Conservation (phyloP, 2,888 invertebrate genomes). For the Polymixis lichenea region DNA sequence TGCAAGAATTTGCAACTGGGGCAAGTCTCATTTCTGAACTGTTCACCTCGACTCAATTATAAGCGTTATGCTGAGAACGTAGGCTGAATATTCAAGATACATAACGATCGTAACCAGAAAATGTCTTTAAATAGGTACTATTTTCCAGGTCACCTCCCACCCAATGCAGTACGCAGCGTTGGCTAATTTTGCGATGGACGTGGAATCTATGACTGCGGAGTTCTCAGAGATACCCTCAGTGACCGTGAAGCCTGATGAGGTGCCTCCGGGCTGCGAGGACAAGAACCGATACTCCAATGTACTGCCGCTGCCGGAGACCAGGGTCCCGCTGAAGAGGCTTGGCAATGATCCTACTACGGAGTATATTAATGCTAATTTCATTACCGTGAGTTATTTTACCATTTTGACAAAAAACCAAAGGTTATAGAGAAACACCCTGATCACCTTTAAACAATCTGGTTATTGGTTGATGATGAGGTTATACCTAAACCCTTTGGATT, state of each 20-base stretch:
- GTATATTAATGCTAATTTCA: constrained; percentile 98
- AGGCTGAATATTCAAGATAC: too few relatives aligned
- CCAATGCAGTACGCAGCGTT: constrained; percentile 95
- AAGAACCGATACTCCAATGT: constrained; percentile 98
- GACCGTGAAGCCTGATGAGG: constrained; percentile 94
- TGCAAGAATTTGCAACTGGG: too few relatives aligned
- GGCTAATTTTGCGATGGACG: constrained; percentile 93
- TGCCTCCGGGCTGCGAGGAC: constrained; percentile 96
- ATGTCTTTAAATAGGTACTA: too few relatives aligned
- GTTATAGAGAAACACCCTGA: too few relatives aligned
- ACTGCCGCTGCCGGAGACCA: constrained; percentile 97
- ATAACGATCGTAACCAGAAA: too few relatives aligned
- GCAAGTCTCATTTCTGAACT: too few relatives aligned
- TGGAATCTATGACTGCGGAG: constrained; percentile 94
- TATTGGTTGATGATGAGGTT: too few relatives aligned
- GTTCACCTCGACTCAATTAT: too few relatives aligned
- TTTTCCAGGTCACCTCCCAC: constrained; percentile 91
- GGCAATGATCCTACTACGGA: constrained; percentile 95
- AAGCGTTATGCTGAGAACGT: too few relatives aligned
- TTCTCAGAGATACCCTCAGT: constrained; percentile 95
- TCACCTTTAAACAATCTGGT: too few relatives aligned
- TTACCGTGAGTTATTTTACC: constrained; percentile 91
- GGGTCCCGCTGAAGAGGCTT: constrained; percentile 94
- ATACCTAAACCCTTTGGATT: too few relatives aligned
- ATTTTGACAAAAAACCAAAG: too few relatives aligned